Base-by-base conservation (phyloP, 2,888 invertebrate genomes). In the Pyrochroa serraticornis region DNA sequence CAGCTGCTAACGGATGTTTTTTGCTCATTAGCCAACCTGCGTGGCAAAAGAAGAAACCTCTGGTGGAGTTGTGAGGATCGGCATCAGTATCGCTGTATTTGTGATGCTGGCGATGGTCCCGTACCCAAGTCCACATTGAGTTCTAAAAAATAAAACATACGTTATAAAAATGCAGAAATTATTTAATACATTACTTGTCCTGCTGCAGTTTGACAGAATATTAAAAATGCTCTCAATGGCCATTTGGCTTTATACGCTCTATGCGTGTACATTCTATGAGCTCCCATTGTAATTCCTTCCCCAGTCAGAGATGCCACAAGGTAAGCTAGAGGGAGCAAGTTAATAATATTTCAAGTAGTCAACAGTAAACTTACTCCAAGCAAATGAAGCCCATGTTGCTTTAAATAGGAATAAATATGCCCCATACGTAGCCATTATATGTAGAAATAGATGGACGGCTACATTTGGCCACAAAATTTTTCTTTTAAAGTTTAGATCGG, bases 21-120 rank as follows among this genome's bases (percentile, higher is more conserved):
- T 83, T 85, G 58, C 81, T 80, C 84, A 93, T 84, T 12, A 94
- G 79, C 94, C 94, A 95, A 5, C 94, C 94, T 47, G 94, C 85
- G 75, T 95, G 94, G 1, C 89, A 85, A 79, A 93, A 95, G 82
- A 93, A 94, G 81, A 95, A 93, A 0, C 94, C 94, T 39, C 91
- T 81, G 41, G 82, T 85, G 0, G 90, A 84, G 73, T 92, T 92
- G 77, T 92, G 92, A 0, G 92, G 93, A 75, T 93, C 92, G 0
- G 84, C 91, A 67, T 90, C 87, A 0, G 87, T 87, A 67, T 88
- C 87, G 62, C 84, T 84, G 80, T 87, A 92, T 71, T 91, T 91
- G 78, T 93, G 92, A 70, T 93, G 92, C 58, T 89, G 85, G 5
- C 91, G 83, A 74, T 93, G 93, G 73, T 92, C 91, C 30, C 91